Evolutionary conservation across 1,140 invertebrate species (phyloP), one percentile per base, ranked within the genome.

Genomic region (Chironomus tepperi): DNA sequence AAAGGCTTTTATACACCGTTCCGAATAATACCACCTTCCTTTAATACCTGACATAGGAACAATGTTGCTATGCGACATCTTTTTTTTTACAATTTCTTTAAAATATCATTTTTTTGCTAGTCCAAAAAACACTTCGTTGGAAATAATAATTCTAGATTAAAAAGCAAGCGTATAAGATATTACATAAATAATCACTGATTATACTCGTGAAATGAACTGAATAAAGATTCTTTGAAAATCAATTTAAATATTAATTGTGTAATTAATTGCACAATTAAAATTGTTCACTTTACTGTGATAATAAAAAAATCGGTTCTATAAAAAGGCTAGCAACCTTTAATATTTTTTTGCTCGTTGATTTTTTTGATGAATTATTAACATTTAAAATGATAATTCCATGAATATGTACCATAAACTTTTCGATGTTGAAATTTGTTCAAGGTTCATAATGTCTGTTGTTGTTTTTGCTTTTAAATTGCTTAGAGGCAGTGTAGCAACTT

Each of bases 221-320:
- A n/a, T 57, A 15, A n/a, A 57, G 47, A n/a, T 57, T 57, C 47
- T 57, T 57, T 57, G n/a, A n/a, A n/a, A 57, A n/a, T 12, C n/a
- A 57, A 57, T 57, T n/a, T 57, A 57, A 57, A 57, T 57, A 57
- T 57, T 57, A 57, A 57, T 57, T 57, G 47, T 57, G 47, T 57
- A 57, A 57, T 57, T 57, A 57, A 57, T 57, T 57, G 12, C 47
- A 57, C 47, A 57, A n/a, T 57, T 34, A 57, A 57, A 57, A 57
- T n/a, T 15, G 47, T 57, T 57, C 12, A 57, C 47, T 12, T n/a
- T 57, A 57, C 47, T 34, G 24, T 34, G 24, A 34, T 34, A 34
- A 34, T 34, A 5, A 34, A 34, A 34, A 34, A 34, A 34, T 34
- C 24, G 24, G 24, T 34, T 34, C 24, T 5, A 34, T 34, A 34